Evolutionary conservation across 2,888 invertebrate genomes (phyloP), one percentile per base, ranked within the genome.

Genomic region (Pollenia labialis): DNA sequence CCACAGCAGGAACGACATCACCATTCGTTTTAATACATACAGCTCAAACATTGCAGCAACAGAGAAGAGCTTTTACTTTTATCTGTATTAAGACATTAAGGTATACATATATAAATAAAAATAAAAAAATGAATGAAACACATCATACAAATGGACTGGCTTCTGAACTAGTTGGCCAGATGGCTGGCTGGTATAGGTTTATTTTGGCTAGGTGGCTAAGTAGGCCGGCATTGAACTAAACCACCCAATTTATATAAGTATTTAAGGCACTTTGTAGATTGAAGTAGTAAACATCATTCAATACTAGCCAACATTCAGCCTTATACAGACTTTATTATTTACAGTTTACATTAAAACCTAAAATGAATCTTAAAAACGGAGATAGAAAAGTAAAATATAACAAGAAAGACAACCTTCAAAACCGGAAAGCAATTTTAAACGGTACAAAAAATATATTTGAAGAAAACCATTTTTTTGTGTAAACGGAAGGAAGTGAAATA

Each of bases 1-100:
- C 16, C 11, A 66, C 6, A 50, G 16, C 9, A 56, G 14, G 10
- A 9, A 18, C 60, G 12, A 50, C 48, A 44, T 16, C 58, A 66
- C 40, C n/a, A 66, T n/a, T 58, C 11, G 4, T 48, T 62, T 16
- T 32, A 40, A 50, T 46, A 54, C 46, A 18, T 23, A 18, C 72
- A 42, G 16, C 11, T 58, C 4, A 46, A 72, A n/a, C 23, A 75
- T 14, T 7, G 12, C 16, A 50, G 32, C 52, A 44, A 54, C 10
- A 14, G 16, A 44, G 44, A 23, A 66, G 56, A 54, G 32, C 54
- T 56, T 77, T 77, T 56, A 68, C 56, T 77, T 66, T 32, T 46
- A 44, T 23, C 64, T 32, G 12, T 79, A 50, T 48, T 56, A 66
- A 66, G 14, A 48, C 56, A 68, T 12, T 58, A 56, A 77, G 58